Evolutionary conservation across 64 coral and sea anemone genomes (phyloP).

Genomic region (Pocillopora verrucosa): DNA sequence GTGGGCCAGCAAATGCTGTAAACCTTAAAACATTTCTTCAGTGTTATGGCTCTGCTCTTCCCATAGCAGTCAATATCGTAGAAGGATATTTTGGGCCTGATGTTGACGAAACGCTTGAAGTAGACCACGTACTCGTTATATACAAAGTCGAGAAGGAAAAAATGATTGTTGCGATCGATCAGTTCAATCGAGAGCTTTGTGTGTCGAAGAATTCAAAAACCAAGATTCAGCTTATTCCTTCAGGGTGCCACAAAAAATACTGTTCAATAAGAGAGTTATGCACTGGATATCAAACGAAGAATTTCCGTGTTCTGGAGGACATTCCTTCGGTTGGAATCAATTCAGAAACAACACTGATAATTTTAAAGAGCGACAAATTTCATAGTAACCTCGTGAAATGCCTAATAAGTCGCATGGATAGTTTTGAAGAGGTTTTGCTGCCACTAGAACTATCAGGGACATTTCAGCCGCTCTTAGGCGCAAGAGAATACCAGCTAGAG

Average conservation of each 20-base stretch:
- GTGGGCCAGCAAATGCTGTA: background rate
- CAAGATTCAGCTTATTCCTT: conserved; percentile 59
- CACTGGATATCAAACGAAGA: background rate
- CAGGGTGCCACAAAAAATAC: background rate
- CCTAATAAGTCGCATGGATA: background rate
- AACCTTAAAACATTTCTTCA: conserved; percentile 1
- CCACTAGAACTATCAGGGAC: conserved; percentile 17
- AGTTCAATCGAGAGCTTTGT: conserved; percentile 26
- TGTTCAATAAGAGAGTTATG: conserved; percentile 8
- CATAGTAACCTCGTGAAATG: conserved; percentile 16
- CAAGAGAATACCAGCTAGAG: conserved; percentile 24
- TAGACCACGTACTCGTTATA: conserved; percentile 38
- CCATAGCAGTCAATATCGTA: conserved; percentile 30
- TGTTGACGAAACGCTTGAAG: conserved; percentile 14
- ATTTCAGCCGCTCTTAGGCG: conserved; percentile 44
- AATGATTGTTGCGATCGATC: conserved; percentile 34
- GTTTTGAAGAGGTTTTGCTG: conserved; percentile 1
- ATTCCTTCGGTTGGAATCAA: conserved; percentile 21
- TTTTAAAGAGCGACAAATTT: background rate
- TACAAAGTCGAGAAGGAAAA: conserved; percentile 19
- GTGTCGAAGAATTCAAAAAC: conserved; percentile 41
- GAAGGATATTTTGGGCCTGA: conserved; percentile 45
- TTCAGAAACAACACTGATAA: conserved; percentile 23
- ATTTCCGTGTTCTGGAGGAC: conserved; percentile 39
- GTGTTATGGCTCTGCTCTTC: background rate